Evolutionary conservation across 37 sponge, comb jelly and placozoan genomes (phyloP).

Genomic region (Hexactinellida sp.): DNA sequence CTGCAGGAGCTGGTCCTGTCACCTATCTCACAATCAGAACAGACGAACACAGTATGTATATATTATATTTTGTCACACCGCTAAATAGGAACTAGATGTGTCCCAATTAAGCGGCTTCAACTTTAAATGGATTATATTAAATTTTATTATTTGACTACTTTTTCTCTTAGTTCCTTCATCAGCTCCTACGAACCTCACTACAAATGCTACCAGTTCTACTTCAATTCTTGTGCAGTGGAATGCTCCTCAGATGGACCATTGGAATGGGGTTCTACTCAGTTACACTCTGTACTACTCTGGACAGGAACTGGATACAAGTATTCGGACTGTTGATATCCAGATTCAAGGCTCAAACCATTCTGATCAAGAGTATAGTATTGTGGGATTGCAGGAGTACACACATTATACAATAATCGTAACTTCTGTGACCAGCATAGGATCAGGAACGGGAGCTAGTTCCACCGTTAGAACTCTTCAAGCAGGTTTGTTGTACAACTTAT

Average conservation of each 20-base stretch:
- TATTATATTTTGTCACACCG: too few relatives aligned
- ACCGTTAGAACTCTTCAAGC: not conserved
- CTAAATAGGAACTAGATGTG: too few relatives aligned
- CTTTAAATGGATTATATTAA: too few relatives aligned
- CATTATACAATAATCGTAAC: not conserved
- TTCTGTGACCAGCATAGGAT: not conserved
- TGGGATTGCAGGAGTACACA: not conserved
- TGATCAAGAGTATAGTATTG: not conserved
- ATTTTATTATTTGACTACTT: too few relatives aligned
- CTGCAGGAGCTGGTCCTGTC: slow-evolving; percentile 2
- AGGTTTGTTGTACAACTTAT: not conserved
- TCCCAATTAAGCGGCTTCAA: too few relatives aligned
- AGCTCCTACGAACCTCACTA: not conserved
- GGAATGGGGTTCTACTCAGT: not conserved
- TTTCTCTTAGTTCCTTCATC: not conserved
- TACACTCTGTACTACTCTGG: not conserved
- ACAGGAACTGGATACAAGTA: not conserved
- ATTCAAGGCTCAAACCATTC: not conserved
- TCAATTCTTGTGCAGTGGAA: not conserved
- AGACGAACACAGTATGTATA: not conserved
- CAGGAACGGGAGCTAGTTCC: not conserved
- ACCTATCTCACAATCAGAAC: not conserved
- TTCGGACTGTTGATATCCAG: not conserved
- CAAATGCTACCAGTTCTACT: not conserved
- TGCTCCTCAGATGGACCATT: not conserved